These are phyloP conservation scores for Montipora sp. DNA, from an alignment of 64 coral and sea anemone species.

Conservation along the genomic window DNA sequence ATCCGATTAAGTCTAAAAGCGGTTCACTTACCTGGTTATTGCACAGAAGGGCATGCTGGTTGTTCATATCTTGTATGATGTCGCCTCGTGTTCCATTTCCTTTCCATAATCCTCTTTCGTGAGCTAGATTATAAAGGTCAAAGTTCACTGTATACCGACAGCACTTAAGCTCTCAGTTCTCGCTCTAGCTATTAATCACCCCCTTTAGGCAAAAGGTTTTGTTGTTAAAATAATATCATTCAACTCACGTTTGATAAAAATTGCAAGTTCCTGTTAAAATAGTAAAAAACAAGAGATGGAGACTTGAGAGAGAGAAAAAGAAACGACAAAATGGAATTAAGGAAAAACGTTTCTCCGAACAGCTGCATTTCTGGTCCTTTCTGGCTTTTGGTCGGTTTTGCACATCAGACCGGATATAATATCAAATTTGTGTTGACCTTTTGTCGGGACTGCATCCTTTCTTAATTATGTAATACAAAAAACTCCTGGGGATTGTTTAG, in stretches of 20 bases:
- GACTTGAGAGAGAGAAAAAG: too few species aligned
- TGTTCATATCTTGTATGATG: not conserved
- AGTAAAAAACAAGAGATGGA: not conserved
- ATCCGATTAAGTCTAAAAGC: not conserved
- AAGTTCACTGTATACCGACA: not conserved
- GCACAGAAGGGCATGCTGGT: not conserved
- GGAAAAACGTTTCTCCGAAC: too few species aligned
- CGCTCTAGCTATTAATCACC: not conserved
- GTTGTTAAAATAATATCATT: not conserved
- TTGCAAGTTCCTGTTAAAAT: not conserved
- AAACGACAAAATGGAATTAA: too few species aligned
- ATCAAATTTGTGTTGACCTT: too few species aligned
- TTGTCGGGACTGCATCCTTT: too few species aligned
- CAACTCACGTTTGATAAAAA: not conserved
- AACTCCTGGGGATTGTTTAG: too few species aligned
- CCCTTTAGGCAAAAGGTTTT: not conserved
- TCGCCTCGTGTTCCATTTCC: not conserved
- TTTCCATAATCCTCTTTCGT: not conserved
- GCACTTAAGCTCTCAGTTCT: not conserved
- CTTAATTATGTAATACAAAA: too few species aligned
- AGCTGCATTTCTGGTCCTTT: too few species aligned
- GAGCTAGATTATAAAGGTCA: not conserved
- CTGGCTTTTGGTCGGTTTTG: too few species aligned
- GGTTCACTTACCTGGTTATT: not conserved
- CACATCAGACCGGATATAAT: too few species aligned